phyloP scores from a whole-genome alignment of 2,888 invertebrate genomes.

The Myathropa florea region DNA sequence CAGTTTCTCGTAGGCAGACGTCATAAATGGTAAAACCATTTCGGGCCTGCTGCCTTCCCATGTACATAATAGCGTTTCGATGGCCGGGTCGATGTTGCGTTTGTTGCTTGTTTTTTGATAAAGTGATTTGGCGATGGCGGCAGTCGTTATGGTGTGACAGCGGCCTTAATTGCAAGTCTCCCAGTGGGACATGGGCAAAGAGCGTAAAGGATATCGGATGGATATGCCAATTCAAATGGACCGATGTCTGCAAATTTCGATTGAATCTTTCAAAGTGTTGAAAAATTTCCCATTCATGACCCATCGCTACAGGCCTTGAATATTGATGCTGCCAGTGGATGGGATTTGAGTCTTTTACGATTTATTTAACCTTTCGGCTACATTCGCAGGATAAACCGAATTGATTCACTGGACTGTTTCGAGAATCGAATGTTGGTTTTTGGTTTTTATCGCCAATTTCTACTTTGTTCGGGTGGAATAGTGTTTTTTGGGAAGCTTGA shows the following conservation, averaged over 20 bases:
- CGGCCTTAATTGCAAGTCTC: constrained; percentile 39
- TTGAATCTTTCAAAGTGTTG: constrained; percentile 41
- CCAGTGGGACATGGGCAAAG: constrained; percentile 4
- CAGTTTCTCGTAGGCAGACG: constrained; percentile 47
- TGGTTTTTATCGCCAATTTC: not conserved
- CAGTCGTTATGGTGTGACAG: constrained; percentile 48
- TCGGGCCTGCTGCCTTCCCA: constrained; percentile 25
- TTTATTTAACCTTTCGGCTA: not conserved
- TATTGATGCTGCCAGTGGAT: not conserved
- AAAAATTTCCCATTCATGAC: constrained; percentile 31
- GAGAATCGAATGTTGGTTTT: not conserved
- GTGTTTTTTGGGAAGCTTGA: not conserved
- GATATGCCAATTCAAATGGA: constrained; percentile 10
- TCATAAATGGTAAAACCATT: constrained; percentile 61
- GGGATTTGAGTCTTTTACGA: not conserved
- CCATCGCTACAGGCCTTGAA: not conserved
- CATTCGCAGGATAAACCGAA: not conserved
- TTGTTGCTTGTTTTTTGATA: constrained; percentile 15
- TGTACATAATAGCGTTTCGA: constrained; percentile 11
- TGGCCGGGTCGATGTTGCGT: constrained; percentile 7
- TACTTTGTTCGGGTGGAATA: not conserved
- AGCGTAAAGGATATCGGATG: not conserved
- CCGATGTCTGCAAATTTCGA: constrained; percentile 35
- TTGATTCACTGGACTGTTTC: not conserved
- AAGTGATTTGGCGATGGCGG: constrained; percentile 47